Percentiles rank a stretch among this genome's conserved stretches.
Conservation (phyloP, 2,888 invertebrate genomes). For the Drosophila meridionalis region DNA sequence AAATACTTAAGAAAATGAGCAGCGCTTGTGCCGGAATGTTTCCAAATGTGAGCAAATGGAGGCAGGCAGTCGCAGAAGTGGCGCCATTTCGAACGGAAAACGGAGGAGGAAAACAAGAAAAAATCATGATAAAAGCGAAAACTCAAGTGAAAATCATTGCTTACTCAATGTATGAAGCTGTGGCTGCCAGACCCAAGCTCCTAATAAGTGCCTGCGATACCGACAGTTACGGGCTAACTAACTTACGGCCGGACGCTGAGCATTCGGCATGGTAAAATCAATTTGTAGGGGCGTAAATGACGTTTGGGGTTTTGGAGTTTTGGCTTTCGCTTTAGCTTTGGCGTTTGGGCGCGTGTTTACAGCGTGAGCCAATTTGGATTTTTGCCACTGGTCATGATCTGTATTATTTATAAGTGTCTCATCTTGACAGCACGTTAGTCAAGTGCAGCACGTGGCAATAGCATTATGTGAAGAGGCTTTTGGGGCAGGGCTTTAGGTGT, state of each 20-base stretch:
- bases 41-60: background rate
- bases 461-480: constrained; percentile 7
- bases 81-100: constrained; percentile 13
- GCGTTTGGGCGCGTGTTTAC: constrained; percentile 9
- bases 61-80: background rate
- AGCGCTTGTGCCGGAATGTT: constrained; percentile 21
- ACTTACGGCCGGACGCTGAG: constrained; percentile 30
- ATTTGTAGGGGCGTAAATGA: constrained; percentile 41
- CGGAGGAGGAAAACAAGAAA: constrained; percentile 4
- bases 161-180: constrained; percentile 33
- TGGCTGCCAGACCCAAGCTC: constrained; percentile 9
- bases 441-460: constrained; percentile 49
- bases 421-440: constrained; percentile 50
- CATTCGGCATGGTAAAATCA: constrained; percentile 32
- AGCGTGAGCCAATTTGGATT: constrained; percentile 39
- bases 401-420: constrained; percentile 60
- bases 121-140: constrained; percentile 35
- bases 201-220: constrained; percentile 12
- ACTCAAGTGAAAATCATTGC: constrained; percentile 58
- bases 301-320: constrained; percentile 13
- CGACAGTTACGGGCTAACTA: constrained; percentile 43
- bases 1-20: constrained; percentile 71
- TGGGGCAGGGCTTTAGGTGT: background rate
- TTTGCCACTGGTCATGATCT: constrained; percentile 46
- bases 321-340: constrained; percentile 1